Percentiles rank a stretch among this genome's conserved stretches.
Conservation (phyloP, 2,888 invertebrate species). For the Eretmocerus hayati region DNA sequence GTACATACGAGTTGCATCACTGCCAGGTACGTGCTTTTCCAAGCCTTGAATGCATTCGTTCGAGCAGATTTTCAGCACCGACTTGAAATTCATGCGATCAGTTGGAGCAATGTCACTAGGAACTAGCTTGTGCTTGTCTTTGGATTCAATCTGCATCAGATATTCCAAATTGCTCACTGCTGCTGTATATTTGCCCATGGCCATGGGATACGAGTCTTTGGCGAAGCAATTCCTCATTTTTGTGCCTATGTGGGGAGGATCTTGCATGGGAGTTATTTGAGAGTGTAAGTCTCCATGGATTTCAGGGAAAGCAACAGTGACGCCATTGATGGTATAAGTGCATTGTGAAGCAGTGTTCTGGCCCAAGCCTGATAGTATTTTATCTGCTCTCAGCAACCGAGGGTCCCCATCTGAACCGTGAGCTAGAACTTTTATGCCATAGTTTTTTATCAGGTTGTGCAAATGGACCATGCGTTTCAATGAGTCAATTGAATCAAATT, state of each 20-base stretch:
- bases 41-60: constrained; percentile 15
- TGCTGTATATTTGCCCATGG: background rate
- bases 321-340: background rate
- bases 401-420: constrained; percentile 27
- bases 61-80: constrained; percentile 22
- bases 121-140: constrained; percentile 26
- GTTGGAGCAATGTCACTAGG: constrained; percentile 18
- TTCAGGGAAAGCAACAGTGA: background rate
- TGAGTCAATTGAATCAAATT: constrained; percentile 18
- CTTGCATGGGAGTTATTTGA: constrained; percentile 20
- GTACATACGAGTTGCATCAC: constrained; percentile 14
- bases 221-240: constrained; percentile 25
- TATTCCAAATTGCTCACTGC: constrained; percentile 18
- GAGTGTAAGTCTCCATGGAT: background rate
- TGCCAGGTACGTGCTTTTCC: constrained; percentile 10
- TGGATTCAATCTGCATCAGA: constrained; percentile 19
- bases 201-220: background rate
- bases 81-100: constrained; percentile 28
- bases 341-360: background rate
- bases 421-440: constrained; percentile 25
- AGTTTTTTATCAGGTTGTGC: constrained; percentile 11
- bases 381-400: constrained; percentile 28
- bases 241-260: constrained; percentile 27
- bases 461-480: constrained; percentile 24
- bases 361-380: constrained; percentile 12